Evolutionary conservation across 1,140 invertebrate species (phyloP).

Genomic region (Drosophila saltans): DNA sequence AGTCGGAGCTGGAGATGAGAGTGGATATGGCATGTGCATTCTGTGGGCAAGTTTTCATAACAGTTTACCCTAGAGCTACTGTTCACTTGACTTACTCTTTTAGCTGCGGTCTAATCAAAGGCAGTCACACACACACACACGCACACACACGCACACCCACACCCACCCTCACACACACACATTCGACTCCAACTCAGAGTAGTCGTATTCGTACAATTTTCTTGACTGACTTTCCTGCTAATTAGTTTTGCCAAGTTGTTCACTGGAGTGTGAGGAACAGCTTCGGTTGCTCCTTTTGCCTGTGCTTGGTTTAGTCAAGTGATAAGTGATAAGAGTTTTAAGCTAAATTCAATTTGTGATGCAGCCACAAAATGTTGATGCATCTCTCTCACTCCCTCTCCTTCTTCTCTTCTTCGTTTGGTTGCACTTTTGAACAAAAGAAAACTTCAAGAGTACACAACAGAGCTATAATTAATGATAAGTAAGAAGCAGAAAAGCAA

Average conservation of each 20-base stretch:
- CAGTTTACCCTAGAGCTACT: constrained; percentile 15
- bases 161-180: neutral
- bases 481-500: neutral
- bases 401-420: neutral
- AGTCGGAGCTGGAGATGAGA: constrained; percentile 15
- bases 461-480: constrained; percentile 40
- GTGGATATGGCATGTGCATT: constrained; percentile 53
- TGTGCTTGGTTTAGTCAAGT: constrained; percentile 46
- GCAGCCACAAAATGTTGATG: constrained; percentile 47
- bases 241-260: constrained; percentile 62
- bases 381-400: constrained; percentile 11
- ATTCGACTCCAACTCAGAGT: neutral
- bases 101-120: constrained; percentile 30
- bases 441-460: constrained; percentile 1
- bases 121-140: constrained; percentile 8
- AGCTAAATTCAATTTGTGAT: constrained; percentile 57
- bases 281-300: neutral
- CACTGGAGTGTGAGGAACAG: constrained; percentile 33
- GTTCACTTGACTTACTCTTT: neutral
- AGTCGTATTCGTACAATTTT: constrained; percentile 21
- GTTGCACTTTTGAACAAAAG: constrained; percentile 16
- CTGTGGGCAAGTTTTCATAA: constrained; percentile 21
- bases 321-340: constrained; percentile 59
- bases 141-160: neutral
- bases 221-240: constrained; percentile 61